A percentile compares a stretch with the other conserved stretches of the same genome.
Evolutionary conservation across 2,888 invertebrate genomes (phyloP).

Genomic region (Cephalotes varians): DNA sequence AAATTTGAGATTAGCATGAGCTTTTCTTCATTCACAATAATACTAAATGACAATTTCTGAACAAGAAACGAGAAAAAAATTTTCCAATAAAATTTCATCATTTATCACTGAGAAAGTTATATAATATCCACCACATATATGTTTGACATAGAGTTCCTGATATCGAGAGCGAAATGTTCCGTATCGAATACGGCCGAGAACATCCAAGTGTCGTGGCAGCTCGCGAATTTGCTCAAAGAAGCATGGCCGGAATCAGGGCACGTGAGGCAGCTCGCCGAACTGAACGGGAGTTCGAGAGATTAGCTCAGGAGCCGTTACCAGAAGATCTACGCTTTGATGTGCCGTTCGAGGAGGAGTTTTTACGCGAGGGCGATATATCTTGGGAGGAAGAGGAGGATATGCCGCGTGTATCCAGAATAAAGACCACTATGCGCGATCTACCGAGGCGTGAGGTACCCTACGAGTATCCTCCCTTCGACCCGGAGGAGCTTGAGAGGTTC

Average conservation of each 20-base stretch:
- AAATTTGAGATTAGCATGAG: too few relatives aligned
- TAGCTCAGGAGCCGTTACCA: constrained; percentile 28
- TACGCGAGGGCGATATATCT: constrained; percentile 72
- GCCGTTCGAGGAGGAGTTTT: constrained; percentile 74
- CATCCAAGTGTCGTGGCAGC: constrained; percentile 77
- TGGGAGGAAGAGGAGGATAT: constrained; percentile 73
- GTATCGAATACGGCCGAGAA: constrained; percentile 65
- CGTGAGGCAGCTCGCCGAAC: constrained; percentile 60
- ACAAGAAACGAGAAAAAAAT: not conserved
- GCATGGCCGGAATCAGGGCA: constrained; percentile 48
- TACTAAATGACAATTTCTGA: not conserved
- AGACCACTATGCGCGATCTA: constrained; percentile 64
- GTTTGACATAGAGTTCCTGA: constrained; percentile 66
- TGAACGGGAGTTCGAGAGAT: constrained; percentile 69
- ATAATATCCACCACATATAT: not conserved
- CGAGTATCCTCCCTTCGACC: constrained; percentile 56
- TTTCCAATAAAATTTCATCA: not conserved
- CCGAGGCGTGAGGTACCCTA: constrained; percentile 56
- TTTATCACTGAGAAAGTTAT: not conserved
- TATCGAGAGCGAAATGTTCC: constrained; percentile 64
- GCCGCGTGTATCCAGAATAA: constrained; percentile 69
- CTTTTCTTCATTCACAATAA: too few relatives aligned
- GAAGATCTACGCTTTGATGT: constrained; percentile 64
- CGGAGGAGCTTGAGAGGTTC: constrained; percentile 78
- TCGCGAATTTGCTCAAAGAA: constrained; percentile 67